Base-by-base conservation (phyloP, 2,888 invertebrate genomes). In the Watsonalla cultraria region DNA sequence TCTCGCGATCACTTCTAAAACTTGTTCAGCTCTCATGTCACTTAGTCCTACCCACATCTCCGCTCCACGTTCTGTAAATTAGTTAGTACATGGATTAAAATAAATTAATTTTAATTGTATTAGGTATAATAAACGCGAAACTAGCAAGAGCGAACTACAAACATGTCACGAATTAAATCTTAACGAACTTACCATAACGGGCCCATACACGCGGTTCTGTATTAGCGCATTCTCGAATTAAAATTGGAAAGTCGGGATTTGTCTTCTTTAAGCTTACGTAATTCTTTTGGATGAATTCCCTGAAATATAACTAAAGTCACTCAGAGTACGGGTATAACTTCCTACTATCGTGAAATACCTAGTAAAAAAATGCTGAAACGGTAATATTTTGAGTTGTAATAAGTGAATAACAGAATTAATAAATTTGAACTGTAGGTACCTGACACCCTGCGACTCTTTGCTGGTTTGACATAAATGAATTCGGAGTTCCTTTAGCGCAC, bases 391-490 rank as follows among this genome's bases (percentile, higher is more conserved):
- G 24, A 24, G 24, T 24, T 24, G 24, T 24, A 24, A 24, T 24
- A 24, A 4, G 24, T 24, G 24, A 24, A 24, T 24, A 24, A 24
- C 24, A 24, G 24, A 24, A 24, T 24, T 1, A 24, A 2, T 24
- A 24, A 24, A 24, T 2, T 24, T 24, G 4, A 24, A 24, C 24
- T 24, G 24, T 59, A 35, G 66, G 57, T 92, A 97, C 97, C 98
- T 95, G 5, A 95, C 97, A 51, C 99, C 99, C 76, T 96, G 93
- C 60, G 98, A 98, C 34, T 95, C 92, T 52, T 93, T 92, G 48
- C 96, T 94, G 49, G 94, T 96, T 80, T 98, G 98, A 78, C 99
- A 99, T 52, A 99, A 92, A 82, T 98, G 97, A 77, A 99, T 94
- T 67, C 99, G 93, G 13, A 99, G 83, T 90, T 99, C 99, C 84